Evolutionary conservation across 2,888 invertebrate genomes (phyloP).

Genomic region (Hypsopygia costalis): DNA sequence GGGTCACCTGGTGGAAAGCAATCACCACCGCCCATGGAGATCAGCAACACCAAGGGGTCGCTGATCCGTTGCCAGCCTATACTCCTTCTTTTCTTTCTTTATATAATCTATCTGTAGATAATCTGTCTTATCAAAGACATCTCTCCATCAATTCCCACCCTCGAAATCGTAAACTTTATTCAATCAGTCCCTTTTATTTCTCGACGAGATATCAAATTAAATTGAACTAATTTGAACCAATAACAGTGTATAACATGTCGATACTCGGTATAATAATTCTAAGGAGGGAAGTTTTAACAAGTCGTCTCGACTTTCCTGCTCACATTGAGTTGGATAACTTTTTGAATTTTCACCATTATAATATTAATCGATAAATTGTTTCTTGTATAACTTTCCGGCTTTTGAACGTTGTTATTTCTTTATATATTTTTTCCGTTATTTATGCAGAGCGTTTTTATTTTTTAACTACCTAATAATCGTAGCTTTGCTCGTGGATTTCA

Average conservation of each 20-base stretch:
- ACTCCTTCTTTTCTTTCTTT: no score
- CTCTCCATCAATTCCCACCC: constrained; percentile 1
- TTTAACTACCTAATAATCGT: no score
- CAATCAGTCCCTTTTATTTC: constrained; percentile 3
- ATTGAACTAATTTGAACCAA: constrained; percentile 7
- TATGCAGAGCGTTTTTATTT: no score
- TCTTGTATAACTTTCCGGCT: background rate
- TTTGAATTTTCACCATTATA: constrained; percentile 3
- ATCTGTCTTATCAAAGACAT: background rate
- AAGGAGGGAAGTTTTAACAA: constrained; percentile 9
- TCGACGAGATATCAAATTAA: background rate
- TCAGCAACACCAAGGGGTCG: no score
- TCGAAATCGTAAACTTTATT: constrained; percentile 5
- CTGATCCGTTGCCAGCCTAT: no score
- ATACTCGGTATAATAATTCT: constrained; percentile 4
- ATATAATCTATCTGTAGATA: no score
- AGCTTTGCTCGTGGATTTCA: no score
- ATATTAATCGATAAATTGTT: constrained; percentile 1
- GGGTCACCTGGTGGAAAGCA: no score
- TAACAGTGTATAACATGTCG: constrained; percentile 1
- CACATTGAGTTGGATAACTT: background rate
- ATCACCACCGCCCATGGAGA: no score
- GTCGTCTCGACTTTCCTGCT: background rate
- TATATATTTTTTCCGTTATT: no score
- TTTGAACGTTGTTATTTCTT: no score